A percentile compares a stretch with the other conserved stretches of the same genome.
These are phyloP conservation scores for Anisognathus igniventris DNA, from an alignment of 2,797 vertebrate genomes.

Conservation along the genomic window DNA sequence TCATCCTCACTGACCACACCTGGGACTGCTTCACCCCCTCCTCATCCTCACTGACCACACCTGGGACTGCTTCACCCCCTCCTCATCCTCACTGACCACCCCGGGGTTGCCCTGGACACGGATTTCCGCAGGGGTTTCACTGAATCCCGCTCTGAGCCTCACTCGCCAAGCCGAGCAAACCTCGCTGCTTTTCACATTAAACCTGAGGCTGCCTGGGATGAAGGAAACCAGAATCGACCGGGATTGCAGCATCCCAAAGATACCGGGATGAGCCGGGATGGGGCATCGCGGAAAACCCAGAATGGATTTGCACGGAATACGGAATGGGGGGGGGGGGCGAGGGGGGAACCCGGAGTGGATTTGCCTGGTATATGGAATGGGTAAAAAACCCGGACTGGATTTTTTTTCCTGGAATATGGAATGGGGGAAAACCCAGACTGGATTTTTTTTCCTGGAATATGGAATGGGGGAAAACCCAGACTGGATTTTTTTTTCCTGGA, in stretches of 20 bases:
- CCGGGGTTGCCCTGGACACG: neutral
- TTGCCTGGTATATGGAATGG: neutral
- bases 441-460: fast-evolving
- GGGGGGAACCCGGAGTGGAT: too few species aligned
- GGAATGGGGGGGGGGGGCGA: neutral
- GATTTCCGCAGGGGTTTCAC: neutral
- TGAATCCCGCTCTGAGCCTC: neutral
- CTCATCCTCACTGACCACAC: too few species aligned
- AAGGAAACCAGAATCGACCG: too few species aligned
- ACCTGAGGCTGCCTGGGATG: too few species aligned
- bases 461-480: neutral
- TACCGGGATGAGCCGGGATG: fast-evolving
- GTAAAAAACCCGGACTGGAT: neutral
- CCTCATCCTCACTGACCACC: neutral
- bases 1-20: neutral
- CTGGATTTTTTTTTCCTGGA: too few species aligned
- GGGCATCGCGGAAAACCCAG: neutral
- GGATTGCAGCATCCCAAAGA: fast-evolving
- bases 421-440: neutral
- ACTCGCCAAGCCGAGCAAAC: neutral
- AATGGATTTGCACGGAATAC: fast-evolving
- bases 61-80: neutral
- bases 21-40: fast-evolving
- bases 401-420: too few species aligned
- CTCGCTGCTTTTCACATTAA: too few species aligned